Evolutionary conservation across 2,888 invertebrate genomes (phyloP), one percentile per base, ranked within the genome.

Genomic region (Eupsilia transversa): DNA sequence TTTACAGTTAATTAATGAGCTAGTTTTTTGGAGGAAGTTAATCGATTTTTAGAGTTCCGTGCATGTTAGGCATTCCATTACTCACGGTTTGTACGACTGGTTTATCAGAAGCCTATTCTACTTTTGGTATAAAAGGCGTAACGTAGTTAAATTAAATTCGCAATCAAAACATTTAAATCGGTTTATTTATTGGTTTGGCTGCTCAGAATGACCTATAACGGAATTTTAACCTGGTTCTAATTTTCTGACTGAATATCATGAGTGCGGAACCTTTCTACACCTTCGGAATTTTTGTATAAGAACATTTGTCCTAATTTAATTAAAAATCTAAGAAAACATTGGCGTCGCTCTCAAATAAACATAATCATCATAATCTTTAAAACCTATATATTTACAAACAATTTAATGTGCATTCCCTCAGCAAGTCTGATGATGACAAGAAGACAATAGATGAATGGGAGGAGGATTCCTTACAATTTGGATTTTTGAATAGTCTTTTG

Each of bases 1-100:
- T 67, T 74, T 68, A 79, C 79, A 79, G 80, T 87, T 86, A 79
- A 85, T 84, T 77, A 82, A 80, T 60, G 46, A 77, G 60, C 46
- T 35, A 54, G 46, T 71, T 74, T 73, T 84, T 82, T 72, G 20
- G 30, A 59, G 67, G 74, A 59, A 59, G 49, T 61, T 72, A 75
- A 84, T 84, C 35, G 33, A 63, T 76, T 71, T 83, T 74, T 72
- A 68, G 71, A 66, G 77, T 57, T 68, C 59, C 64, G 68, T 57
- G 56, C 66, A 46, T 67, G 38, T 52, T 43, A 63, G 57, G n/a
- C 12, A 66, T 66, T 80, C n/a, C 23, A 60, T 74, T 46, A 43
- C 57, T 69, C 63, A 70, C 59, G 69, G 63, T 63, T 57, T 63
- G 23, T 71, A 68, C 30, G 67, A 68, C 52, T 67, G 66, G 57